These are phyloP conservation scores for Formica selysi DNA, from an alignment of 1,140 invertebrate species.

Conservation along the genomic window DNA sequence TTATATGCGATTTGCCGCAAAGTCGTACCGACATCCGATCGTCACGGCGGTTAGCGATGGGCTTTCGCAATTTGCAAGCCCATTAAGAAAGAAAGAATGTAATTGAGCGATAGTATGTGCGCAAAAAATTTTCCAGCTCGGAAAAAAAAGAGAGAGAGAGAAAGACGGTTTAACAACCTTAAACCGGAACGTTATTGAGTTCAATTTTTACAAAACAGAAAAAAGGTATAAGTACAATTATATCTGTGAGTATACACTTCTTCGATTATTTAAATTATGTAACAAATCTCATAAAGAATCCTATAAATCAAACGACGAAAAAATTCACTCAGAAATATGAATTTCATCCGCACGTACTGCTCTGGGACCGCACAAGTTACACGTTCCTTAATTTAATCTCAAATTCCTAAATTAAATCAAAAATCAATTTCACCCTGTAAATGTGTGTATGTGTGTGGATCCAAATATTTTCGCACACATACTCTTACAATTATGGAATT, in stretches of 20 bases:
- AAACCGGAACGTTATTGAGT: too few species aligned
- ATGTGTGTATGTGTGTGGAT: not conserved
- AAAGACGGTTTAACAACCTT: not conserved
- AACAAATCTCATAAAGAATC: too few species aligned
- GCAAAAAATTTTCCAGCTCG: not conserved
- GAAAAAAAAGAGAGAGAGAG: not conserved
- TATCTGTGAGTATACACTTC: too few species aligned
- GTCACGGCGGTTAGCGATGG: not conserved
- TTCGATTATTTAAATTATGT: too few species aligned
- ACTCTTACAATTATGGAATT: too few species aligned
- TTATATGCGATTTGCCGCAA: not conserved
- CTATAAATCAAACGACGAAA: too few species aligned
- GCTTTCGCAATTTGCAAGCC: constrained; percentile 21
- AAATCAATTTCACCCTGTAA: not conserved
- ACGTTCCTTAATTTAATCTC: not conserved
- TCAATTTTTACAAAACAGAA: too few species aligned
- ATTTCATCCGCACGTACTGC: too few species aligned
- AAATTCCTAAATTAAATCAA: not conserved
- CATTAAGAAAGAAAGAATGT: constrained; percentile 6
- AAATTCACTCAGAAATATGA: too few species aligned
- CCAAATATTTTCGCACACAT: not conserved
- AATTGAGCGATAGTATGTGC: not conserved
- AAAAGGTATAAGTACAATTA: too few species aligned
- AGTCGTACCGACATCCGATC: not conserved
- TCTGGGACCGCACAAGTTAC: too few species aligned